phyloP scores from a whole-genome alignment of 2,797 vertebrate species.

The Sebastes diaconus region DNA sequence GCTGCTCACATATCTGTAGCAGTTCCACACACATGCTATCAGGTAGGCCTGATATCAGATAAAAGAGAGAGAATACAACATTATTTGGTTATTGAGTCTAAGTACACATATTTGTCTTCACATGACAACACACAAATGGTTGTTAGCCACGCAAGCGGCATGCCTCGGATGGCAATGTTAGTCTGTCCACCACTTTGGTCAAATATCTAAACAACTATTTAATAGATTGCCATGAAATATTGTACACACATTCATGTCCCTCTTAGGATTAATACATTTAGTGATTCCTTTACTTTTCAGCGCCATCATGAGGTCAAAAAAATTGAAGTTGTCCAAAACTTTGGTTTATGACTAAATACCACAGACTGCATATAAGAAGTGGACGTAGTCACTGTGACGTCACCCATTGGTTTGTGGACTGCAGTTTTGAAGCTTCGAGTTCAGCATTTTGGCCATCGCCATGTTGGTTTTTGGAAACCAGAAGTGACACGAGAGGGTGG shows the following conservation, averaged over 20 bases:
- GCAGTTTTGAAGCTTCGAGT: too few relatives aligned
- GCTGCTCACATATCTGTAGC: conserved; percentile 94
- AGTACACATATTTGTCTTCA: not conserved
- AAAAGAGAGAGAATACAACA: not conserved
- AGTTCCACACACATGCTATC: conserved; percentile 98
- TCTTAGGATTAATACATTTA: not conserved
- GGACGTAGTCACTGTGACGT: too few relatives aligned
- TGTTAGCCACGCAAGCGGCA: not conserved
- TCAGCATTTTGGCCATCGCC: too few relatives aligned
- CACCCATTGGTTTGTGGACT: too few relatives aligned
- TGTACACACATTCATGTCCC: not conserved
- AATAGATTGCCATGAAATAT: not conserved
- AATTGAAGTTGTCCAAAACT: not conserved
- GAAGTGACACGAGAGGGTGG: too few relatives aligned
- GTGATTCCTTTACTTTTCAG: too few relatives aligned
- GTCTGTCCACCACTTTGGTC: not conserved
- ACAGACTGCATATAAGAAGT: too few relatives aligned
- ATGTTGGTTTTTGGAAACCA: too few relatives aligned
- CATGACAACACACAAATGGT: not conserved
- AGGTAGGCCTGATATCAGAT: conserved; percentile 87
- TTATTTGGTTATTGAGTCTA: not conserved
- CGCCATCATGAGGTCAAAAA: not conserved
- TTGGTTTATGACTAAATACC: too few relatives aligned
- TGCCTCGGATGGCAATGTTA: not conserved
- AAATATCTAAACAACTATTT: not conserved